Base-by-base conservation (phyloP, 2,797 vertebrate species). In the Percopsis omiscomaycus region DNA sequence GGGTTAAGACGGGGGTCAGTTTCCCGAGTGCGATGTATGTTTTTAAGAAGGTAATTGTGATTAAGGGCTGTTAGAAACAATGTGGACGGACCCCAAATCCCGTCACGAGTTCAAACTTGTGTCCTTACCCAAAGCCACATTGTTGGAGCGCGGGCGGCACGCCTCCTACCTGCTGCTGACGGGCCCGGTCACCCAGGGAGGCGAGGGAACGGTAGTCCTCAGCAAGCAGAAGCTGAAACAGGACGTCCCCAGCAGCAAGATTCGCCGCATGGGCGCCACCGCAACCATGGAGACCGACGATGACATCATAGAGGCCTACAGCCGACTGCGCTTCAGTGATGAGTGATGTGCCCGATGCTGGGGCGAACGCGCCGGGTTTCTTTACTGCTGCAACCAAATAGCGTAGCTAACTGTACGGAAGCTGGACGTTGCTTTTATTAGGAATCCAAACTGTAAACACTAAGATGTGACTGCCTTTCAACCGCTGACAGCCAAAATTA, bases 111-210 rank as follows among this genome's bases (percentile, higher is more conserved):
- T 2, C 37, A 42, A 42, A 6, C 37, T 54, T 76, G 0, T 75
- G 27, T 64, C 57, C 64, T 55, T 32, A 42, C 68, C 75, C 49
- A 14, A 71, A 97, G 96, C 88, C 2, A 82, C 84, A 0, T 88
- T 98, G 70, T 82, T 99, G 2, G 96, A 98, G 88, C 90, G 77
- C 0, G 94, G 94, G 55, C 95, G 94, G 10, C 96, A 99, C 0
- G 96, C 96, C 29, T 95, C 94, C 85, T 96, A 92, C 5, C 64
- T 98, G 74, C 71, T 95, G 56, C 82, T 99, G 82, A 93, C 73
- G 0, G 94, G 94, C 3, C 92, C 94, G 0, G 68, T 48, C 22
- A 6, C 14, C 0, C 64, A 22, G 53, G 0, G 63, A 77, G 64
- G 0, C 0, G 85, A 87, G 0, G 93, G 92, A n/a, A 72, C 58